Conservation (phyloP, 2,888 invertebrate genomes). For the Drosophila cognata region DNA sequence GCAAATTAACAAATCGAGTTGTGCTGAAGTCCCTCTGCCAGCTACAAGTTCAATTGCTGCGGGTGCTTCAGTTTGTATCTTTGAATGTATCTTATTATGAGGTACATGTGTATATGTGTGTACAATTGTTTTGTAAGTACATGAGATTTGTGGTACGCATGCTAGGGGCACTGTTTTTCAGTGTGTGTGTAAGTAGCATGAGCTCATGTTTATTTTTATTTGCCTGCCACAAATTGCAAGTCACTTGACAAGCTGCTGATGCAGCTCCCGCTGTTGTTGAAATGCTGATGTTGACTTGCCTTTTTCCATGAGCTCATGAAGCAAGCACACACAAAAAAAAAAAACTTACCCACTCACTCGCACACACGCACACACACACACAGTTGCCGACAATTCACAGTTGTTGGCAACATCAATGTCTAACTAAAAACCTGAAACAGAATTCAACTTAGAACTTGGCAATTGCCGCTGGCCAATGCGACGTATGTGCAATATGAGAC, state of each 20-base stretch:
- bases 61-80: conserved; percentile 64
- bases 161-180: conserved; percentile 11
- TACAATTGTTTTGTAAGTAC: conserved; percentile 59
- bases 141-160: conserved; percentile 51
- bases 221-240: conserved; percentile 81
- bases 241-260: conserved; percentile 84
- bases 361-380: conserved; percentile 34
- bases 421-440: conserved; percentile 42
- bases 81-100: conserved; percentile 16
- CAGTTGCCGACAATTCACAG: conserved; percentile 46
- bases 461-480: conserved; percentile 41
- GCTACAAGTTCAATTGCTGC: conserved; percentile 67
- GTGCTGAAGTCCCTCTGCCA: conserved; percentile 31
- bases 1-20: conserved; percentile 55
- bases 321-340: conserved; percentile 33
- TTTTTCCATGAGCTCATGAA: conserved; percentile 75
- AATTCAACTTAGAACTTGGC: conserved; percentile 45
- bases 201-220: conserved; percentile 83
- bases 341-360: conserved; percentile 3
- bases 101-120: conserved; percentile 14
- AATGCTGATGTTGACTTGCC: conserved; percentile 83
- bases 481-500: conserved; percentile 67
- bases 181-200: conserved; percentile 79
- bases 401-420: conserved; percentile 51
- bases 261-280: conserved; percentile 84